Evolutionary conservation across 2,888 invertebrate genomes (phyloP).

Genomic region (Stenchaetothrips biformis): DNA sequence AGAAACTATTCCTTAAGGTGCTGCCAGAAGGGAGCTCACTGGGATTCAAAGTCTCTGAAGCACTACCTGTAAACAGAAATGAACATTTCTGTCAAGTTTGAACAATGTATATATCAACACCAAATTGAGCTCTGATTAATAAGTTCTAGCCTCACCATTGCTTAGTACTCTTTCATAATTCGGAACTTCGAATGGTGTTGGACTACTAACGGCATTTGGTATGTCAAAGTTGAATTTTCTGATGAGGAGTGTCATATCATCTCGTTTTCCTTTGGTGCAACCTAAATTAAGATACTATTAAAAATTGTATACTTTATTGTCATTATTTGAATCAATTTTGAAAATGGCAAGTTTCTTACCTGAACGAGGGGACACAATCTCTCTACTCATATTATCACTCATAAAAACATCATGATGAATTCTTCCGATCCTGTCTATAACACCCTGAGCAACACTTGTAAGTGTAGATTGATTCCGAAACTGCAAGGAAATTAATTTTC

Average conservation of each 20-base stretch:
- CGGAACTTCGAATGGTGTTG: neutral
- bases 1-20: constrained; percentile 29
- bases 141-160: no score
- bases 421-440: constrained; percentile 76
- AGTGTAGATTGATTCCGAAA: constrained; percentile 74
- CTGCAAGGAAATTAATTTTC: constrained; percentile 43
- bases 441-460: constrained; percentile 77
- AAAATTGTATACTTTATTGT: neutral
- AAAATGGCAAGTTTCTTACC: neutral
- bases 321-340: neutral
- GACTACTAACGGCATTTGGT: constrained; percentile 53
- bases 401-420: constrained; percentile 74
- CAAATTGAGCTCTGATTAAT: no score
- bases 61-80: no score
- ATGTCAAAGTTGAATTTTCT: constrained; percentile 79
- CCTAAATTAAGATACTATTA: neutral
- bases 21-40: no score
- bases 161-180: no score
- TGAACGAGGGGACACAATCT: constrained; percentile 40
- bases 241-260: constrained; percentile 79
- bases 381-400: constrained; percentile 45
- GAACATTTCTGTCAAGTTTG: no score
- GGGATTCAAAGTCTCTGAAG: no score
- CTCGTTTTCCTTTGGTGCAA: constrained; percentile 57
- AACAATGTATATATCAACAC: no score